Base-by-base conservation (phyloP, 2,888 invertebrate species). In the Diadegma fenestrale region DNA sequence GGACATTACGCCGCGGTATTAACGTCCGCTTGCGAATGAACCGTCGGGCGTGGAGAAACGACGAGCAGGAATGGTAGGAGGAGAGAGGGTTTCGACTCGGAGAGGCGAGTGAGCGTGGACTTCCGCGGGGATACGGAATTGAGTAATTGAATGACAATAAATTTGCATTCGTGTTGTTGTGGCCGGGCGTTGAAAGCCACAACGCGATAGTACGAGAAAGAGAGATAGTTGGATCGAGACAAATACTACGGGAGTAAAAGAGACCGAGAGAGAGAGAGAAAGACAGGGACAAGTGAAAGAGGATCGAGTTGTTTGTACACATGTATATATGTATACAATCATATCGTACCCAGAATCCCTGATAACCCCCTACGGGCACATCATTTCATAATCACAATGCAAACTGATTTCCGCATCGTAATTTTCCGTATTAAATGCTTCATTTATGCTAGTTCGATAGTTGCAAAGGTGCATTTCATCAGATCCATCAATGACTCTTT, bases 131-230 rank as follows among this genome's bases (percentile, higher is more conserved):
- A 85, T 90, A 89, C 90, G 90, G 90, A 82, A 91, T 91, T 91
- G 92, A 91, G 91, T 93, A 93, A 93, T 93, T 91, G 92, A 93
- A 93, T 93, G 92, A 92, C 91, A 92, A 93, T 93, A 92, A 93
- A 93, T 93, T 93, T 93, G 92, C 92, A 93, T 92, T 92, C 91
- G 90, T 91, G 91, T 92, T 93, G 92, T 92, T 92, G 92, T 87
- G 92, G 91, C 86, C 78, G 87, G 71, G 85, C 88, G 91, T 90
- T 90, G 88, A 90, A 85, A 91, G 89, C 92, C 91, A 89, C 92
- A 91, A 90, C 89, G 89, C 89, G 90, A 91, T 89, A 90, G 89
- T 89, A 89, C 86, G 89, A 87, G 89, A 89, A 86, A 87, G 90
- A 87, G 87, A 89, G 68, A 77, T 66, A 69, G 66, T 58, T 71